Base-by-base conservation (phyloP, 1,140 invertebrate genomes). In the Achroia grisella region DNA sequence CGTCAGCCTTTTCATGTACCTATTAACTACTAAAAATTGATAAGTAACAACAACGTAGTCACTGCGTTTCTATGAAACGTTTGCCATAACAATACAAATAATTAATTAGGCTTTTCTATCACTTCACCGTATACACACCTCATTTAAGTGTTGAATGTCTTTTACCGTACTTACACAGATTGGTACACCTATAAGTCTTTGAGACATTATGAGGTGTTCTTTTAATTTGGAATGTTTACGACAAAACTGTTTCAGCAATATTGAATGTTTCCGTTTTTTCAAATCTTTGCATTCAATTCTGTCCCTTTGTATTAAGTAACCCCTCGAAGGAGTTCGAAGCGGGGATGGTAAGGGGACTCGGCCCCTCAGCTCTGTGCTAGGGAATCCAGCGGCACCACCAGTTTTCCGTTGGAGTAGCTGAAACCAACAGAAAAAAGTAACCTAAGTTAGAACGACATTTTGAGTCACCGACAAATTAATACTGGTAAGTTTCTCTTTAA, bases 321-420 rank as follows among this genome's bases (percentile, higher is more conserved):
- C 63, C 69, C 65, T 73, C 69, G 34, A 52, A 74, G 56, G 67
- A 73, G 64, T 71, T 73, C 34, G 66, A 74, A 60, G 56, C 54
- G 56, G 69, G 70, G 51, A 74, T 67, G 52, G 48, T 53, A 56
- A 63, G 76, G 70, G 71, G 68, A 39, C 39, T 44, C 34, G 17
- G 40, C 78, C 75, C 75, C 77, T 86, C 80, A 77, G 71, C 78
- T 83, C 59, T 78, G 73, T 68, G 86, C 71, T 84, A 87, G 68
- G 86, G 85, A 73, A 86, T 86, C 85, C 85, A 87, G 35, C 78
- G 80, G 82, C 83, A 86, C 85, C 82, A 87, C 86, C 81, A 87
- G 66, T 85, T 87, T 81, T 86, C 83, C 71, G 77, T 85, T 76
- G 66, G 83, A 80, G 86, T 79, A 78, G 76, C 86, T 87, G 71